Conservation (phyloP, 2,888 invertebrate species). For the Pachymerium ferrugineum region DNA sequence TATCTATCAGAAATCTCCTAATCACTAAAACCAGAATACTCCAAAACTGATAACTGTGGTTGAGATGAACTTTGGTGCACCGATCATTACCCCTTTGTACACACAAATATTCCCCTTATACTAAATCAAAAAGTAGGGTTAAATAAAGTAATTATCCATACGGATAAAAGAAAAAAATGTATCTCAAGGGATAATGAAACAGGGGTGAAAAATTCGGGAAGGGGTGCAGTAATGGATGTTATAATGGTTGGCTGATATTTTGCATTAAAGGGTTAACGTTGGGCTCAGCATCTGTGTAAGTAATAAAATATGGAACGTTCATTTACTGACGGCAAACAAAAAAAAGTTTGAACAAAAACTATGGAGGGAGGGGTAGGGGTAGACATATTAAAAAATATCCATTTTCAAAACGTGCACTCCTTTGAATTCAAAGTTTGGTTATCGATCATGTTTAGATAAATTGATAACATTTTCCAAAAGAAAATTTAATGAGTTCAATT, state of each 20-base stretch:
- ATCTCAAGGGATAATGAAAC: not conserved
- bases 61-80: not conserved
- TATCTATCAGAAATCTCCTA: no score
- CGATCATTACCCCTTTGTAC: not conserved
- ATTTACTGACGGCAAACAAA: no score
- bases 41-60: no score
- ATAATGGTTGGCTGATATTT: not conserved
- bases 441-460: no score
- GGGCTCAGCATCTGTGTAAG: not conserved
- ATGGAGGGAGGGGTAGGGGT: no score
- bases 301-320: not conserved
- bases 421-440: no score
- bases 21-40: no score
- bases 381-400: no score
- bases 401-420: no score
- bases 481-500: no score
- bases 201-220: not conserved
- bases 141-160: not conserved
- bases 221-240: not conserved
- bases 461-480: no score
- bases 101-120: not conserved
- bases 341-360: not conserved
- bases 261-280: not conserved
- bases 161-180: not conserved
- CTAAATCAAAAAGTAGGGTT: not conserved